Evolutionary conservation across 2,888 invertebrate genomes (phyloP).

Genomic region (Gisinianus flammeolus): DNA sequence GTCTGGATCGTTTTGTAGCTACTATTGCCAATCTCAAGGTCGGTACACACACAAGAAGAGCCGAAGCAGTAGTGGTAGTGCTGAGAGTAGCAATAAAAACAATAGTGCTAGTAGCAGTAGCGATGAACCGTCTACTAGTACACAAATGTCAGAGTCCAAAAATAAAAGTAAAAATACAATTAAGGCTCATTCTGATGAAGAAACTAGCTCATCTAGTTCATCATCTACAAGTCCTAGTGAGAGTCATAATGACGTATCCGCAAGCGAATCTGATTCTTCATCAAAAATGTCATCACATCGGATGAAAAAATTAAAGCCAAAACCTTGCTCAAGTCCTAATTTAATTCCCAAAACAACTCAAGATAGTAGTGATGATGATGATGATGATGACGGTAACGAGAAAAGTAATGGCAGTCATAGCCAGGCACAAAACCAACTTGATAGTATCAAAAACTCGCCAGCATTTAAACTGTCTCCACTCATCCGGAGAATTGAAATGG

Average conservation of each 20-base stretch:
- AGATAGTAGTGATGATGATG: neutral
- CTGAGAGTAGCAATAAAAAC: neutral
- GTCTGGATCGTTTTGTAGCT: constrained; percentile 21
- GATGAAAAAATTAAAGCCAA: constrained; percentile 5
- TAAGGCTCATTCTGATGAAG: neutral
- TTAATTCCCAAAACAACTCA: constrained; percentile 9
- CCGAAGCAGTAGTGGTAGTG: neutral
- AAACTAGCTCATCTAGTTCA: constrained; percentile 38
- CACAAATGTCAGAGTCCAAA: neutral
- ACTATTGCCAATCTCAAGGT: constrained; percentile 15
- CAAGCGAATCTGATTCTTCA: neutral
- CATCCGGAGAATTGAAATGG: constrained; percentile 39
- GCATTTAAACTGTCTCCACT: constrained; percentile 36
- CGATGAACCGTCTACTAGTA: neutral
- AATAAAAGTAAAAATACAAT: neutral
- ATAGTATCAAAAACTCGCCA: constrained; percentile 30
- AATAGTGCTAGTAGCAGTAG: constrained; percentile 9
- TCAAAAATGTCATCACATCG: neutral
- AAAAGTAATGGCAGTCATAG: neutral
- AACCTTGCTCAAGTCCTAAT: constrained; percentile 27
- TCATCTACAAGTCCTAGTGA: neutral
- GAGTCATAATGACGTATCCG: neutral
- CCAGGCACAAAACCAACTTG: constrained; percentile 1
- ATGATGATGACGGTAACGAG: neutral
- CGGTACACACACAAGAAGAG: constrained; percentile 9